phyloP scores from a whole-genome alignment of 2,888 invertebrate species.

The Bombylius major region DNA sequence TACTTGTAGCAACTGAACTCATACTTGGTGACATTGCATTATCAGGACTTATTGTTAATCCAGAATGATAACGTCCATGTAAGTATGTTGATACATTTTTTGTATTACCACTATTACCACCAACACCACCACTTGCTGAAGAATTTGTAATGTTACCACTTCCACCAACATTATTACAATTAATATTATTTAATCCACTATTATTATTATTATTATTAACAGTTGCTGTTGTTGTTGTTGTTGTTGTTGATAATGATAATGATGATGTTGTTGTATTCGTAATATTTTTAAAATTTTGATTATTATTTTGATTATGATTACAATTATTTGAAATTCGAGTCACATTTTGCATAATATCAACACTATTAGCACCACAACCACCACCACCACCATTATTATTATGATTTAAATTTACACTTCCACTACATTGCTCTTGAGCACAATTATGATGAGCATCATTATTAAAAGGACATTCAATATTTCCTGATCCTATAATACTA shows the following conservation, averaged over 20 bases:
- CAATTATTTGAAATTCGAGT: no score
- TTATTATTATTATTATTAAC: not conserved
- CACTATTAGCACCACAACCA: constrained; percentile 13
- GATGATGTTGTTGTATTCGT: no score
- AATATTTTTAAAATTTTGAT: no score
- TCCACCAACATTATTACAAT: not conserved
- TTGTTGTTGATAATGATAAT: no score
- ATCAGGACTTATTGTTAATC: constrained; percentile 36
- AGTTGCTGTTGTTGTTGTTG: no score
- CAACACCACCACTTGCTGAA: not conserved
- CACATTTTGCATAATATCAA: constrained; percentile 1
- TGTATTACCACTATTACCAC: not conserved
- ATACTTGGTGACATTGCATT: constrained; percentile 51
- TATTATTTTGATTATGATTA: no score
- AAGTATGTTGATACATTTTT: constrained; percentile 17
- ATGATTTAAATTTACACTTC: not conserved
- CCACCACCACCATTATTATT: constrained; percentile 12
- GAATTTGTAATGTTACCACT: no score
- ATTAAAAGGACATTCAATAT: constrained; percentile 7
- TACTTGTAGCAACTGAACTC: constrained; percentile 66
- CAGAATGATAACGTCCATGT: constrained; percentile 38
- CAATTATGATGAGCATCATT: constrained; percentile 6
- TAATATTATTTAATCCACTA: not conserved
- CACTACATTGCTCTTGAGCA: not conserved
- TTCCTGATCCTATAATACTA: not conserved